Evolutionary conservation across 2,888 invertebrate species (phyloP).

Genomic region (Rhingia campestris): DNA sequence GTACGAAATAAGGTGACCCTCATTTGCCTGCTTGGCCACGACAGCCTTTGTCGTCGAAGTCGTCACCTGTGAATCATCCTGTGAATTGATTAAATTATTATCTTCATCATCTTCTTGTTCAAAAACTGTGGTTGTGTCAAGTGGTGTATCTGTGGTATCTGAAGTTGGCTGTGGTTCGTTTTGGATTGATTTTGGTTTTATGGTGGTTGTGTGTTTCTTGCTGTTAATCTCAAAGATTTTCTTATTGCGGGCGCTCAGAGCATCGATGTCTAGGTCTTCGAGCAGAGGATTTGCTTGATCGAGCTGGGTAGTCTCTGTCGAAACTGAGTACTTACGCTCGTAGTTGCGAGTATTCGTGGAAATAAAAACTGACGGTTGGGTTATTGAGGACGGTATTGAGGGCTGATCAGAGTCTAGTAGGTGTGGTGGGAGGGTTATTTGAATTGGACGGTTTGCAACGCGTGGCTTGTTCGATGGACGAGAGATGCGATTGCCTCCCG

Average conservation of each 20-base stretch:
- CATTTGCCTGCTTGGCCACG: conserved; percentile 76
- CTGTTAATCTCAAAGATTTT: conserved; percentile 84
- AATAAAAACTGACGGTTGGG: conserved; percentile 80
- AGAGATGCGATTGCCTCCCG: conserved; percentile 2
- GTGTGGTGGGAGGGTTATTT: conserved; percentile 80
- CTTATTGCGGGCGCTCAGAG: conserved; percentile 84
- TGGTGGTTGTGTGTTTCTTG: conserved; percentile 81
- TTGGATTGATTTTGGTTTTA: conserved; percentile 77
- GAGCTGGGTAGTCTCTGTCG: conserved; percentile 77
- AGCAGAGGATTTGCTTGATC: conserved; percentile 79
- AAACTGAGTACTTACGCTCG: conserved; percentile 80
- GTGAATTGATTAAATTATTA: conserved; percentile 73
- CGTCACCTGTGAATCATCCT: conserved; percentile 73
- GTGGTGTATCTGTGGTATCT: conserved; percentile 67
- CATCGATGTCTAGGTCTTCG: conserved; percentile 83
- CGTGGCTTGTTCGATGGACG: conserved; percentile 77
- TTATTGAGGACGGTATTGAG: conserved; percentile 76
- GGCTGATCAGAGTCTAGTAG: conserved; percentile 79
- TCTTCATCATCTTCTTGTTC: conserved; percentile 78
- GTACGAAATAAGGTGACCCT: conserved; percentile 74
- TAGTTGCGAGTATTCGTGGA: conserved; percentile 80
- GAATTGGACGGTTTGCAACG: conserved; percentile 79
- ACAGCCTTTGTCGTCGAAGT: conserved; percentile 36
- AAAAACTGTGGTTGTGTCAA: conserved; percentile 68
- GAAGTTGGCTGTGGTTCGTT: conserved; percentile 76